Evolutionary conservation across 1,140 invertebrate species (phyloP).

Genomic region (Leptinotarsa lineolata): DNA sequence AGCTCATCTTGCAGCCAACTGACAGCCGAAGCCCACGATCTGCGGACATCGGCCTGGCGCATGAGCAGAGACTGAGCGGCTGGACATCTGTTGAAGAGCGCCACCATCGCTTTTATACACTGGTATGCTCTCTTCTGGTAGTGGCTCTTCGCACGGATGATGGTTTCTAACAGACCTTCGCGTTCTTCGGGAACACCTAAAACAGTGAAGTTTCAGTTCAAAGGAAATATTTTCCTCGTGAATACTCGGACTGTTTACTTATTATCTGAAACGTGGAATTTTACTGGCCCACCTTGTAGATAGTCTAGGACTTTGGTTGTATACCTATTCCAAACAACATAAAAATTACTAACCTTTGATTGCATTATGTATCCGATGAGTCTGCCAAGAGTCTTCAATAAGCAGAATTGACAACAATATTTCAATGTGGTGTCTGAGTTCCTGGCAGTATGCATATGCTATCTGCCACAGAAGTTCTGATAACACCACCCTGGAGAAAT

Average conservation of each 20-base stretch:
- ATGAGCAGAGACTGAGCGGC: conserved; percentile 76
- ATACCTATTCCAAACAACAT: not conserved
- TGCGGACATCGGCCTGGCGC: conserved; percentile 74
- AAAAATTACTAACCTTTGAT: conserved; percentile 52
- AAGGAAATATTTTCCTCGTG: not conserved
- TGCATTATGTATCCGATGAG: conserved; percentile 88
- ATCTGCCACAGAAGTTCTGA: conserved; percentile 93
- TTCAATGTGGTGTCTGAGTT: conserved; percentile 90
- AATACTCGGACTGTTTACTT: too few species aligned
- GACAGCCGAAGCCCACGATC: conserved; percentile 86
- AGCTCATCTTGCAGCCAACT: conserved; percentile 95
- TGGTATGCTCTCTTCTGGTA: conserved; percentile 97
- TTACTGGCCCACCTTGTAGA: too few species aligned
- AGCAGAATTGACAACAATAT: conserved; percentile 83
- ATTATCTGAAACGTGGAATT: too few species aligned
- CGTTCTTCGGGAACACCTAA: conserved; percentile 83
- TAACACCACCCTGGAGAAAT: conserved; percentile 85
- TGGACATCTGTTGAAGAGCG: conserved; percentile 83
- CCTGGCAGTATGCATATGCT: conserved; percentile 93
- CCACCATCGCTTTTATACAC: conserved; percentile 94
- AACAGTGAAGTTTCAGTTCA: conserved; percentile 11
- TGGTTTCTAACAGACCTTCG: conserved; percentile 92
- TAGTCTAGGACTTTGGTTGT: too few species aligned
- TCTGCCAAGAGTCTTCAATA: conserved; percentile 95
- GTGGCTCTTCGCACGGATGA: conserved; percentile 87